Conservation (phyloP, 2,113 vertebrate genomes). For the Malurus melanocephalus region DNA sequence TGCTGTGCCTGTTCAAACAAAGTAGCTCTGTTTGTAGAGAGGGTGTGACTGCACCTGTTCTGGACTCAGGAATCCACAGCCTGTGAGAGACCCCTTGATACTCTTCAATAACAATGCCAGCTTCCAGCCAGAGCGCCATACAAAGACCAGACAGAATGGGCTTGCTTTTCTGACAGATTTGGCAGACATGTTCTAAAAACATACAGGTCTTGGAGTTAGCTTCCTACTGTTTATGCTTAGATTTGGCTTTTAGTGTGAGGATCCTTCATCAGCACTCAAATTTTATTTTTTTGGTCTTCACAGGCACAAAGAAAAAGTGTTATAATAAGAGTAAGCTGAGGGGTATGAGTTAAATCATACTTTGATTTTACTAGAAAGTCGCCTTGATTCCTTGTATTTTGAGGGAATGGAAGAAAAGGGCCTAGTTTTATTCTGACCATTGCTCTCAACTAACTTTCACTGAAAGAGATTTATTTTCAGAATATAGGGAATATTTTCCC, state of each 20-base stretch:
- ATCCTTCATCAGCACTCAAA: not conserved
- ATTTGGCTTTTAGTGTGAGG: fast-evolving
- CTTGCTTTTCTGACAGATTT: not conserved
- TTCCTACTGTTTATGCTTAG: not conserved
- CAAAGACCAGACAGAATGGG: not conserved
- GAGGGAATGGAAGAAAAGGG: not conserved
- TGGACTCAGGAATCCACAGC: not conserved
- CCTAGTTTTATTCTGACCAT: not conserved
- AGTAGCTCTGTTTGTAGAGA: constrained; percentile 34
- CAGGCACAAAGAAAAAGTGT: not conserved
- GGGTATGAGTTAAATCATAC: not conserved
- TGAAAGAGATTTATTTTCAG: not conserved
- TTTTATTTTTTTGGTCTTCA: not conserved
- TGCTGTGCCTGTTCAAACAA: constrained; percentile 46
- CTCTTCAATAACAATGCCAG: not conserved
- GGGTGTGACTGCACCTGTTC: constrained; percentile 68
- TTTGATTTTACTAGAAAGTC: not conserved
- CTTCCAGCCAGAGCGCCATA: not conserved
- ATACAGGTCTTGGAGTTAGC: not conserved
- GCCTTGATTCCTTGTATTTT: not conserved
- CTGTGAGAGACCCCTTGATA: not conserved
- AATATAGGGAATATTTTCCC: not conserved
- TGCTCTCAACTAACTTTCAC: not conserved
- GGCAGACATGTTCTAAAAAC: not conserved
- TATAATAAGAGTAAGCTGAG: not conserved